phyloP scores from a whole-genome alignment of 2,113 vertebrate genomes.

The Diadophis punctatus region DNA sequence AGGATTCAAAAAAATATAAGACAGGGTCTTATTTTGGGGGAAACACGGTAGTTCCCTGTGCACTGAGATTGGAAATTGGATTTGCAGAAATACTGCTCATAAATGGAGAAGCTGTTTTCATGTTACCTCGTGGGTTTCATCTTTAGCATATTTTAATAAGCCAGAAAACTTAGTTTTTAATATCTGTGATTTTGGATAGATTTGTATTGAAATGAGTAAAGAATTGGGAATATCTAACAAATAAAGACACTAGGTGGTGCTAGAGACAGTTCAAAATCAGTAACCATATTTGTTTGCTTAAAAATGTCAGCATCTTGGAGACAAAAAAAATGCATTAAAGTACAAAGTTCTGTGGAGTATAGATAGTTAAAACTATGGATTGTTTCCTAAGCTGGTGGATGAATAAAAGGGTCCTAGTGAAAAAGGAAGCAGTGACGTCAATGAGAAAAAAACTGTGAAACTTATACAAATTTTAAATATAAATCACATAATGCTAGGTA shows the following conservation, averaged over 20 bases:
- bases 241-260: slow-evolving; percentile 11
- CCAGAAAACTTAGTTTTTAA: background rate
- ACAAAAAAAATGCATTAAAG: background rate
- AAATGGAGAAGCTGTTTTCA: background rate
- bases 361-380: background rate
- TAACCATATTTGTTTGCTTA: background rate
- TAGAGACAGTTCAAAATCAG: background rate
- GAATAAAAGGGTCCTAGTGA: background rate
- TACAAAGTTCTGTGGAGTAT: background rate
- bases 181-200: background rate
- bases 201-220: background rate
- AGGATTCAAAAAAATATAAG: too few species aligned
- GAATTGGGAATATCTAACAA: background rate
- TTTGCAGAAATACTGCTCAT: background rate
- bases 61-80: background rate
- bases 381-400: background rate
- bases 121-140: background rate
- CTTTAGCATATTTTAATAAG: background rate
- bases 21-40: too few species aligned
- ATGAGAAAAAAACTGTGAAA: background rate
- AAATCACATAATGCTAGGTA: background rate
- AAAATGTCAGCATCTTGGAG: background rate
- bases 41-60: background rate
- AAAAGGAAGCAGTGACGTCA: background rate
- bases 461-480: background rate